A percentile compares a stretch with the other conserved stretches of the same genome.
Evolutionary conservation across 2,888 invertebrate species (phyloP).

Genomic region (Vesta saturnalis): DNA sequence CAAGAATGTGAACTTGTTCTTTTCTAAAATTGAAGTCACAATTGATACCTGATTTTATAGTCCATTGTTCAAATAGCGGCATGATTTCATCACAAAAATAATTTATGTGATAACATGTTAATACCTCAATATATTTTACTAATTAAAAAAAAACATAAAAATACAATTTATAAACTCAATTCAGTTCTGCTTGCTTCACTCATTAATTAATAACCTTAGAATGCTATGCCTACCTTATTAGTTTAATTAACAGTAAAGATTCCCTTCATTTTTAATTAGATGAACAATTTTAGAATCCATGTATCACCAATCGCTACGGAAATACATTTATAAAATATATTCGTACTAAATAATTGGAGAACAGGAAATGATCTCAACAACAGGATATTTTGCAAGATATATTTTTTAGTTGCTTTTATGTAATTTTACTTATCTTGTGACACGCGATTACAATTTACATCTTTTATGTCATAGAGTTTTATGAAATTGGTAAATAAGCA

Average conservation of each 20-base stretch:
- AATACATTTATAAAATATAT: slow-evolving; percentile 1
- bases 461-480: background rate
- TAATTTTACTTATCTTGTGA: too few relatives aligned
- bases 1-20: slow-evolving; percentile 53
- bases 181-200: slow-evolving; percentile 20
- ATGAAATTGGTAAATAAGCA: slow-evolving; percentile 1
- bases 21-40: slow-evolving; percentile 51
- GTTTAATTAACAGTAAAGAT: slow-evolving; percentile 26
- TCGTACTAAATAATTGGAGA: background rate
- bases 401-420: slow-evolving; percentile 15
- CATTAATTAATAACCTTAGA: slow-evolving; percentile 27
- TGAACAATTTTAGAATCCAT: slow-evolving; percentile 8
- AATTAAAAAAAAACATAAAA: slow-evolving; percentile 32
- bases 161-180: slow-evolving; percentile 29
- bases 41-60: slow-evolving; percentile 59
- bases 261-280: slow-evolving; percentile 19
- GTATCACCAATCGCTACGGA: background rate
- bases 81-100: slow-evolving; percentile 51
- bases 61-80: slow-evolving; percentile 55
- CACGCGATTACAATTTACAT: slow-evolving; percentile 19
- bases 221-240: slow-evolving; percentile 25
- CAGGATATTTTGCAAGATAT: slow-evolving; percentile 20
- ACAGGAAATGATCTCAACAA: slow-evolving; percentile 10
- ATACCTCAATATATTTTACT: slow-evolving; percentile 29
- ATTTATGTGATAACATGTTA: slow-evolving; percentile 53